Conservation (phyloP, 2,797 vertebrate genomes). For the Pseudotriccus pelzelni region DNA sequence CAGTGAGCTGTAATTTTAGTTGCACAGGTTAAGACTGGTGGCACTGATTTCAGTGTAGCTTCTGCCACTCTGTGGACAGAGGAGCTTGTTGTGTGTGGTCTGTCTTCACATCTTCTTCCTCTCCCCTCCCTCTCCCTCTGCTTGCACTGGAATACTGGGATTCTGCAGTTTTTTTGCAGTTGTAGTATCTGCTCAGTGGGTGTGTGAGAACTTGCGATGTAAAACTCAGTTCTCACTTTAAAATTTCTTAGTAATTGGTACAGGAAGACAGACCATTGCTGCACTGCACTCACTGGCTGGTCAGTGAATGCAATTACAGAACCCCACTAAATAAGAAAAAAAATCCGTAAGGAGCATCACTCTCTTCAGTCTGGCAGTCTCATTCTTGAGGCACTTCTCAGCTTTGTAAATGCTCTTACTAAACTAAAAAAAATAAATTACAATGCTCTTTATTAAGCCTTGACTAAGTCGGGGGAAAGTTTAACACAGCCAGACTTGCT, state of each 20-base stretch:
- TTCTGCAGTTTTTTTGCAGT: background rate
- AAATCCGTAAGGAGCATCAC: fast-evolving
- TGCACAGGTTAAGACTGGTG: background rate
- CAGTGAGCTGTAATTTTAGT: background rate
- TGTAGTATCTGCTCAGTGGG: constrained; percentile 52
- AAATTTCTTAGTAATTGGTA: constrained; percentile 22
- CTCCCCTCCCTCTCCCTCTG: background rate
- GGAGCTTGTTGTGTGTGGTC: background rate
- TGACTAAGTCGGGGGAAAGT: background rate
- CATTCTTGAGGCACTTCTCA: background rate
- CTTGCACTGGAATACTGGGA: background rate
- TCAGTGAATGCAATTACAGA: background rate
- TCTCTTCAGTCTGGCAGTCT: background rate
- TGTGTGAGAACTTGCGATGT: constrained; percentile 53
- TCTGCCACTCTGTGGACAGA: constrained; percentile 53
- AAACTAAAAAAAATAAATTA: background rate
- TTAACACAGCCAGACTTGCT: background rate
- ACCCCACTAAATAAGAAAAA: background rate
- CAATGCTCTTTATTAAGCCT: background rate
- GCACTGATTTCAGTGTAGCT: constrained; percentile 21
- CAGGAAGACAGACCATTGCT: background rate
- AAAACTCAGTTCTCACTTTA: constrained; percentile 40
- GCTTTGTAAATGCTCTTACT: background rate
- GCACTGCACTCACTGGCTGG: background rate
- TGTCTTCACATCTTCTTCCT: background rate